Conservation (phyloP, 2,888 invertebrate species). For the Sturmia bella region DNA sequence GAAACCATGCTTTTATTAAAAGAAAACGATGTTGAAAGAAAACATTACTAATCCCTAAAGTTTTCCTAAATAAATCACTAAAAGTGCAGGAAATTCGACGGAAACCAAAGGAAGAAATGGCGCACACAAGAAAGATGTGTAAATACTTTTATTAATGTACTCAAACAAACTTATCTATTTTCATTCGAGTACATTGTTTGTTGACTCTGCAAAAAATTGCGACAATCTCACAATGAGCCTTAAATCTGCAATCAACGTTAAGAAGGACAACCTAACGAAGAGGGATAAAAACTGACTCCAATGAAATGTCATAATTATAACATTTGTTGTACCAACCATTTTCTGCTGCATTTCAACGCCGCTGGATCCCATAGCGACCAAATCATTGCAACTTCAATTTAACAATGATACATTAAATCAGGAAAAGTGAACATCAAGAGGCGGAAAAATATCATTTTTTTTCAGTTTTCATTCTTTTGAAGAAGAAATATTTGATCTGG, state of each 20-base stretch:
- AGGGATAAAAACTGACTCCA: conserved; percentile 42
- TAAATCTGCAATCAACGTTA: conserved; percentile 67
- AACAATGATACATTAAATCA: conserved; percentile 29
- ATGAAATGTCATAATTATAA: conserved; percentile 65
- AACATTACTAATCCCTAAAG: conserved; percentile 67
- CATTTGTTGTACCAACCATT: conserved; percentile 58
- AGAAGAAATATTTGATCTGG: not conserved
- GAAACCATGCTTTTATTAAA: conserved; percentile 36
- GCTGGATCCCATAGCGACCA: not conserved
- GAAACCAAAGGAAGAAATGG: conserved; percentile 50
- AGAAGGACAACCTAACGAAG: conserved; percentile 43
- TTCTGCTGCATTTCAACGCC: not conserved
- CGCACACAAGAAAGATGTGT: conserved; percentile 44
- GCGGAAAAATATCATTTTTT: conserved; percentile 16
- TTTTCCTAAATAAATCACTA: conserved; percentile 68
- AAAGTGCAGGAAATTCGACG: conserved; percentile 63
- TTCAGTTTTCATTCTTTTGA: conserved; percentile 3
- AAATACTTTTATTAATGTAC: conserved; percentile 24
- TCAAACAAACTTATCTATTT: no score
- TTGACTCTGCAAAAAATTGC: conserved; percentile 34
- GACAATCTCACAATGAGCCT: conserved; percentile 58
- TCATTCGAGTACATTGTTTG: conserved; percentile 17
- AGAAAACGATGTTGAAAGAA: conserved; percentile 39
- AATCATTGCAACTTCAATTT: not conserved
- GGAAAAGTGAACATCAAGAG: conserved; percentile 17